Evolutionary conservation across 2,888 invertebrate genomes (phyloP).

Genomic region (Osedax frankpressi): DNA sequence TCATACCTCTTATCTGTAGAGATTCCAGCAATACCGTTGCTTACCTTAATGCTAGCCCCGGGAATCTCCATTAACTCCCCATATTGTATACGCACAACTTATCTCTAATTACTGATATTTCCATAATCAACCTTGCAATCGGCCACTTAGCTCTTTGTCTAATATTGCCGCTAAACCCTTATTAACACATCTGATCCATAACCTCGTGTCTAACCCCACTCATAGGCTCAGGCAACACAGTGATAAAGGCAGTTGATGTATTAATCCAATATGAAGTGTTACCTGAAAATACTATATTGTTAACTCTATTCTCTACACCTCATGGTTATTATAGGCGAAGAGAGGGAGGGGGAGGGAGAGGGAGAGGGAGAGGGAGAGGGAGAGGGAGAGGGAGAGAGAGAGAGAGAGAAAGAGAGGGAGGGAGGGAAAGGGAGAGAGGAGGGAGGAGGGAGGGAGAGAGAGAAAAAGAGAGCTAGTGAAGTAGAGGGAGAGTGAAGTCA

Average conservation of each 20-base stretch:
- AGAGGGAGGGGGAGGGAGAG: background rate
- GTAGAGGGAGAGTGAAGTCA: background rate
- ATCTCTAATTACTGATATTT: too few species aligned
- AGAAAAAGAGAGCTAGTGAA: background rate
- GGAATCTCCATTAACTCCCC: too few species aligned
- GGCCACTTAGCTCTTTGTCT: background rate
- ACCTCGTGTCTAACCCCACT: background rate
- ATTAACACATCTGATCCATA: background rate
- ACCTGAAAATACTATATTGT: conserved; percentile 86
- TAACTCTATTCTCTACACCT: conserved; percentile 92
- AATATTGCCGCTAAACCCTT: background rate
- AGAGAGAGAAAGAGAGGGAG: background rate
- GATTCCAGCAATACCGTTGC: too few species aligned
- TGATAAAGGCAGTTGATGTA: conserved; percentile 80
- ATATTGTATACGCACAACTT: too few species aligned
- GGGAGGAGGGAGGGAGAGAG: background rate
- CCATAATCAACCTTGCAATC: too few species aligned
- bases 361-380: background rate
- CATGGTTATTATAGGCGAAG: conserved; percentile 38
- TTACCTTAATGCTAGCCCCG: too few species aligned
- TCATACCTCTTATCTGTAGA: too few species aligned
- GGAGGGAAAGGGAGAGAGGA: background rate
- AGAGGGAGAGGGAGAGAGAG: background rate
- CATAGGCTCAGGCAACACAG: conserved; percentile 79
- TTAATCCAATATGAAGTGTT: conserved; percentile 82